Base-by-base conservation (phyloP, 1,140 invertebrate genomes). In the Brachionus koreanus region DNA sequence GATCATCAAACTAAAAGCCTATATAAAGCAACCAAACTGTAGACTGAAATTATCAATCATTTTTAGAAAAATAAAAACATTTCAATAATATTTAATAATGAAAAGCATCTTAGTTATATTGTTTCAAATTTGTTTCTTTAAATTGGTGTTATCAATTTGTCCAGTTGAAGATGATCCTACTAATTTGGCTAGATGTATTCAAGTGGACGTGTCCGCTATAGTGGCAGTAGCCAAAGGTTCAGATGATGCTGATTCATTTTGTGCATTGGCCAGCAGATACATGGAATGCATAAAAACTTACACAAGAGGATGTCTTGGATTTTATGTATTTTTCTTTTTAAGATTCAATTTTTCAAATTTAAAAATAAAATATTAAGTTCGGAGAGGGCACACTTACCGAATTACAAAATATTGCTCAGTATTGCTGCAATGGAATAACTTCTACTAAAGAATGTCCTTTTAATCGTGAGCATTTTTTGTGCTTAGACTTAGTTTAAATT, bases 251-350 rank as follows among this genome's bases (percentile, higher is more conserved):
- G 43, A 61, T 39, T 82, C 63, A 29, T 61, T 82, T 52, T 82
- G 82, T 16, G 65, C 57, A 35, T 35, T 82, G 13, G 82, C 82
- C n/a, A 42, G 37, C 13, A 19, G 82, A 43, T 82, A 82, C 29
- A 82, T 82, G 82, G 67, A 74, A 61, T 82, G 82, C 23, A 52
- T 74, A 9, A 82, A 82, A 63, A 74, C 63, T 2, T 65, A 82
- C 12, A 82, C 82, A 1, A 72, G 67, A 57, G 57, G 57, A 39
- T 82, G 82, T 63, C 42, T 82, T 33, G 82, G 82, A 19, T 65
- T 65, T 49, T 82, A 65, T 33, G 79, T 82, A 82, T 25, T 65
- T 25, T n/a, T n/a, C n/a, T n/a, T n/a, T n/a, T n/a, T n/a, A n/a
- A n/a, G n/a, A n/a, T n/a, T n/a, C n/a, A n/a, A n/a, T n/a, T n/a